Conservation (phyloP, 2,888 invertebrate genomes). For the Cetonia aurata region DNA sequence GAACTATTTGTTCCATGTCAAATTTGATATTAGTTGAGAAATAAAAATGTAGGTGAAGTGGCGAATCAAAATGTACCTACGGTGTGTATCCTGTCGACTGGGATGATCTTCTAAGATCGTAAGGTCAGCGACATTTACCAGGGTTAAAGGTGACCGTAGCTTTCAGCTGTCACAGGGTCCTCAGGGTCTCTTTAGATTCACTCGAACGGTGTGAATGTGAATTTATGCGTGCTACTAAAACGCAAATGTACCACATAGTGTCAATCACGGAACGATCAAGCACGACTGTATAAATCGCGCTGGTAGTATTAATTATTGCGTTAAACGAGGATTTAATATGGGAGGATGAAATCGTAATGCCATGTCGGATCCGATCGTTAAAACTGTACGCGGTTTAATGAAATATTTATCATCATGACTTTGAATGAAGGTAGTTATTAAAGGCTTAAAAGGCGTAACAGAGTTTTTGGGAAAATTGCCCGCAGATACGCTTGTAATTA, state of each 20-base stretch:
- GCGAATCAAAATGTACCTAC: conserved; percentile 3
- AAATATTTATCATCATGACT: conserved; percentile 14
- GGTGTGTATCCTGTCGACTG: conserved; percentile 7
- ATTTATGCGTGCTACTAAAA: conserved; percentile 23
- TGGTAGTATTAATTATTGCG: conserved; percentile 12
- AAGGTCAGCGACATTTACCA: conserved; percentile 35
- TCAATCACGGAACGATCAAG: conserved; percentile 3
- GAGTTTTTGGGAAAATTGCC: not conserved
- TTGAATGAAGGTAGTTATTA: conserved; percentile 19
- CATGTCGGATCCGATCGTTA: conserved; percentile 1
- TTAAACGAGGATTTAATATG: not conserved
- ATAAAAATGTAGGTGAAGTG: conserved; percentile 21
- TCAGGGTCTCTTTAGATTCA: conserved; percentile 21
- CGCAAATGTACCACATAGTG: conserved; percentile 3
- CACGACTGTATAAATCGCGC: not conserved
- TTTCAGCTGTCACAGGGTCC: conserved; percentile 44
- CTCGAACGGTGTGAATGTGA: conserved; percentile 4
- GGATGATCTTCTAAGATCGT: conserved; percentile 18
- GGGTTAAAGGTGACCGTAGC: conserved; percentile 43
- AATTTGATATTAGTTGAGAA: conserved; percentile 1
- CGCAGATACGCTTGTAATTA: not conserved
- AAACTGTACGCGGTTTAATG: not conserved
- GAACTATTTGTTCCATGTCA: conserved; percentile 16
- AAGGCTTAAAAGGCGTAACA: conserved; percentile 6
- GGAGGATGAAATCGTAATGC: conserved; percentile 5